Conservation (phyloP, 2,797 vertebrate species). For the Kryptopterus vitreolus region DNA sequence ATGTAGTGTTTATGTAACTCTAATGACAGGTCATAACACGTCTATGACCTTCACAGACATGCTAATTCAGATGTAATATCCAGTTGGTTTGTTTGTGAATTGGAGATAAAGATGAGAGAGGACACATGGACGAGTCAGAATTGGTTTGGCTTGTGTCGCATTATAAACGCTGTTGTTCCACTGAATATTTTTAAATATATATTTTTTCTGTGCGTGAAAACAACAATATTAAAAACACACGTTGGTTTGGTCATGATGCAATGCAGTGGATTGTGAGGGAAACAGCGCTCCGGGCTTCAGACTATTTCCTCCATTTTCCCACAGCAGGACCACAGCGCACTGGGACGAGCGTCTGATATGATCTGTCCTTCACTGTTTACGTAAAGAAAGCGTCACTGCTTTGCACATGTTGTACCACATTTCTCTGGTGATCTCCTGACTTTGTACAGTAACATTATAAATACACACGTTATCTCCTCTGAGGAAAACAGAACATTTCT, state of each 20-base stretch:
- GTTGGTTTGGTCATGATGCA: background rate
- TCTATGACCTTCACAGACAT: background rate
- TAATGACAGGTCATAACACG: background rate
- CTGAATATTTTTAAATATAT: background rate
- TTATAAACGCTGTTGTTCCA: background rate
- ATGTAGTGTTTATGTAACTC: background rate
- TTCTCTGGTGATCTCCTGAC: background rate
- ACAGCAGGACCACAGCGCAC: slow-evolving; percentile 73
- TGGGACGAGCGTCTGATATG: slow-evolving; percentile 69
- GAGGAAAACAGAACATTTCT: background rate
- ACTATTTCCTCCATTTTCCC: slow-evolving; percentile 81
- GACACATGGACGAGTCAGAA: background rate
- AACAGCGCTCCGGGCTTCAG: background rate
- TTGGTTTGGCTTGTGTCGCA: too few relatives aligned
- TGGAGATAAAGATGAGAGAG: background rate
- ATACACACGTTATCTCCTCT: too few relatives aligned
- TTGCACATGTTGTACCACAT: background rate
- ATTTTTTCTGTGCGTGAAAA: background rate
- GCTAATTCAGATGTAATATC: background rate
- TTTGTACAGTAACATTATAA: background rate
- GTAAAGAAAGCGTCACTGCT: slow-evolving; percentile 41
- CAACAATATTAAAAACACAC: background rate
- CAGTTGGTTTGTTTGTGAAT: background rate
- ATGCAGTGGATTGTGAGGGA: background rate
- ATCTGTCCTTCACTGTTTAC: slow-evolving; percentile 74